Conservation (phyloP, 2,113 vertebrate species). For the Dendrocopos noguchii region DNA sequence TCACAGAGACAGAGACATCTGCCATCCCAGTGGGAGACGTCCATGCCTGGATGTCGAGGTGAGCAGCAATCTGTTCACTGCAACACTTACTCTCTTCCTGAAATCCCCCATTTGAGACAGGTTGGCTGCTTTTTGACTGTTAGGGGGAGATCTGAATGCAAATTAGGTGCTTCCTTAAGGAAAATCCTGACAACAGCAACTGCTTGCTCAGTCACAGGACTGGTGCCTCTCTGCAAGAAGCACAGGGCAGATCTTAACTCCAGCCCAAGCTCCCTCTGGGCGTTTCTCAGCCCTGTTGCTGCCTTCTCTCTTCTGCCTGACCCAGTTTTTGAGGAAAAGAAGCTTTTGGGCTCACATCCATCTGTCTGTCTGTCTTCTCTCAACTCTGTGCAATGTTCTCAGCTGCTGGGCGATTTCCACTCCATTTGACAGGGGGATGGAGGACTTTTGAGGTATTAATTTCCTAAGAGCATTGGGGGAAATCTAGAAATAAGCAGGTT, state of each 20-base stretch:
- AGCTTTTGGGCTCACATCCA: not conserved
- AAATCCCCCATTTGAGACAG: not conserved
- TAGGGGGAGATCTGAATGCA: not conserved
- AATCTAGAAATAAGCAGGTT: not conserved
- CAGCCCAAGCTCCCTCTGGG: not conserved
- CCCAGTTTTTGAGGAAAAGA: constrained; percentile 1
- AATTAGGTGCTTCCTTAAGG: not conserved
- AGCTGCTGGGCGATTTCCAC: not conserved
- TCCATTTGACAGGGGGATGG: not conserved
- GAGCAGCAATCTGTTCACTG: not conserved
- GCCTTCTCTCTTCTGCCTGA: accelerated
- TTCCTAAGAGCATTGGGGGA: not conserved
- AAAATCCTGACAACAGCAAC: not conserved
- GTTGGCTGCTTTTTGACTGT: not conserved
- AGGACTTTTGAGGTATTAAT: accelerated
- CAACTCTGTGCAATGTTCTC: not conserved
- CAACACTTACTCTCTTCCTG: not conserved
- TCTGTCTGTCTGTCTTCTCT: not conserved
- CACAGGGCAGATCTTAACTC: not conserved
- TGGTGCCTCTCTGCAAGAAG: not conserved
- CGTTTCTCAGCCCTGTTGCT: not conserved
- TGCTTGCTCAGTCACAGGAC: accelerated
- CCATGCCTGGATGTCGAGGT: accelerated
- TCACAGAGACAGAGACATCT: not conserved
- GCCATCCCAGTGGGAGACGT: not conserved